Conservation (phyloP, 2,113 vertebrate genomes). For the Stigmatopora argus region DNA sequence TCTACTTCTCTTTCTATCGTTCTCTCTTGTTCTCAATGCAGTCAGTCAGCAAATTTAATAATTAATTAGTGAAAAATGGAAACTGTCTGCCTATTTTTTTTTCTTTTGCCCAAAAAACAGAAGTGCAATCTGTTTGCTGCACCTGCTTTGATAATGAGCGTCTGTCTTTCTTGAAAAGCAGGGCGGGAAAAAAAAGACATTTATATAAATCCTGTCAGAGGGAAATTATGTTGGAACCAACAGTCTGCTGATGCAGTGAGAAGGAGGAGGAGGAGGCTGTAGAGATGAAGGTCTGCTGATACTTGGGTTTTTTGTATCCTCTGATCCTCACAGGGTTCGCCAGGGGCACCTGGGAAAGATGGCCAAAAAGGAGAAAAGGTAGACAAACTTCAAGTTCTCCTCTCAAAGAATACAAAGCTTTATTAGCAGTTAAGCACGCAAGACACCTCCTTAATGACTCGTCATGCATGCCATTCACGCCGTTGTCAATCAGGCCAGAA, state of each 20-base stretch:
- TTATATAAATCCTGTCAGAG: constrained; percentile 66
- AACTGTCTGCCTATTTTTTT: constrained; percentile 61
- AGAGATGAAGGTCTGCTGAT: constrained; percentile 58
- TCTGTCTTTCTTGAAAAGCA: constrained; percentile 72
- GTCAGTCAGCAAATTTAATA: constrained; percentile 73
- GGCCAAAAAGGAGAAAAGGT: constrained; percentile 94
- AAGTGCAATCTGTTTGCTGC: constrained; percentile 70
- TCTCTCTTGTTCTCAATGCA: constrained; percentile 25
- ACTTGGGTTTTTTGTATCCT: constrained; percentile 53
- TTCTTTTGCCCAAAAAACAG: constrained; percentile 55
- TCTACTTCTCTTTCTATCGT: background rate
- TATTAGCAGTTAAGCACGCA: constrained; percentile 45
- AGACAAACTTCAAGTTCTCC: constrained; percentile 68
- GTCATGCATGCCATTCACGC: constrained; percentile 20
- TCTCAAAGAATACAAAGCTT: constrained; percentile 52
- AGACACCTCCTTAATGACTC: constrained; percentile 34
- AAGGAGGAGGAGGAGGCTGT: constrained; percentile 41
- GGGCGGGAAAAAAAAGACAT: constrained; percentile 57
- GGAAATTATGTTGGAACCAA: constrained; percentile 59
- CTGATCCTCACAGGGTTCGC: constrained; percentile 74
- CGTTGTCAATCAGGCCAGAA: constrained; percentile 29
- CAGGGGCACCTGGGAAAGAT: constrained; percentile 78
- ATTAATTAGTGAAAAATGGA: constrained; percentile 69
- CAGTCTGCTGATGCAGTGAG: constrained; percentile 58
- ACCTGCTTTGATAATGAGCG: constrained; percentile 74